Evolutionary conservation across 2,797 vertebrate genomes (phyloP).

Genomic region (Eulemur mongoz): DNA sequence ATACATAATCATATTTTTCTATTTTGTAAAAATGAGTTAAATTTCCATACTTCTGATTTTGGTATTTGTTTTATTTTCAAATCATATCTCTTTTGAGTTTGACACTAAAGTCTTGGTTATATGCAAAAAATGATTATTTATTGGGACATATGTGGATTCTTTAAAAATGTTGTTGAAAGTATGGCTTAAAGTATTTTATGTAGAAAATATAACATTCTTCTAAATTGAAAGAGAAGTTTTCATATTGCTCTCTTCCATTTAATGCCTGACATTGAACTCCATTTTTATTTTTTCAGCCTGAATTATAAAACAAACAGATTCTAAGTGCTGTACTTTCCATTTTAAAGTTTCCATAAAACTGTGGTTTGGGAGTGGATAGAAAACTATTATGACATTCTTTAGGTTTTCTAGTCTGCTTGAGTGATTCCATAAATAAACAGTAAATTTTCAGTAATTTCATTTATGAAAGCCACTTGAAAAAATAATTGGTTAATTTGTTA

Average conservation of each 20-base stretch:
- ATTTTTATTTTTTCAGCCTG: constrained; percentile 44
- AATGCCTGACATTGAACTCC: background rate
- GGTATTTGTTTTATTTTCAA: background rate
- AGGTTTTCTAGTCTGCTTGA: constrained; percentile 41
- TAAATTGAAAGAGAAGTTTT: constrained; percentile 24
- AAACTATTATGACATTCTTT: constrained; percentile 15
- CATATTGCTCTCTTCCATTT: background rate
- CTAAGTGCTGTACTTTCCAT: background rate
- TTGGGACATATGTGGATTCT: background rate
- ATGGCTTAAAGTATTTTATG: background rate
- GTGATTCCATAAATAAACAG: background rate
- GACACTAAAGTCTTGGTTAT: constrained; percentile 31
- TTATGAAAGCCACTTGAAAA: background rate
- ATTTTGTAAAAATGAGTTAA: constrained; percentile 36
- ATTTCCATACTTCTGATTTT: background rate
- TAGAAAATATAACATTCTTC: constrained; percentile 30
- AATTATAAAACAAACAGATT: constrained; percentile 51
- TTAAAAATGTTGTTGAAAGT: background rate
- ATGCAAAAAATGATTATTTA: background rate
- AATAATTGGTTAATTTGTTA: constrained; percentile 2
- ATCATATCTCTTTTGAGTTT: background rate
- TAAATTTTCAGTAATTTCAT: background rate
- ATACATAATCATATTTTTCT: background rate
- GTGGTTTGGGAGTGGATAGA: background rate
- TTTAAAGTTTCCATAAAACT: constrained; percentile 40